A percentile compares a stretch with the other conserved stretches of the same genome.
These are phyloP conservation scores for Mycetomoellerius zeteki DNA, from an alignment of 1,140 invertebrate species.

Conservation along the genomic window DNA sequence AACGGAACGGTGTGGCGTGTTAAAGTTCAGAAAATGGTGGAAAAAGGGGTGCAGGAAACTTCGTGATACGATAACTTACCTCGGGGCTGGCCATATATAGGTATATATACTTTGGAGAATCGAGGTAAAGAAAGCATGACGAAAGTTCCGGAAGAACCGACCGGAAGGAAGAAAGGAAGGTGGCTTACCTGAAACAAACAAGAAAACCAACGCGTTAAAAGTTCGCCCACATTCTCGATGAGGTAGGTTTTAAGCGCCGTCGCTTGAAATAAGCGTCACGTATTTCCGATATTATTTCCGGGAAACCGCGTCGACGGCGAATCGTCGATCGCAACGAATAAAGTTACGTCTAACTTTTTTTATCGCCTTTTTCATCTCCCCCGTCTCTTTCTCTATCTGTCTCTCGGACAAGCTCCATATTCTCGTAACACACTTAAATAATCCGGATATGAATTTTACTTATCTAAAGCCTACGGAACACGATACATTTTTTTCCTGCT, in stretches of 20 bases:
- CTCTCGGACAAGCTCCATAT: neutral
- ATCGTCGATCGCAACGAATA: slow-evolving; percentile 34
- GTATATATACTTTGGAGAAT: slow-evolving; percentile 25
- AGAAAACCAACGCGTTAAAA: slow-evolving; percentile 43
- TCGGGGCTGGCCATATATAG: neutral
- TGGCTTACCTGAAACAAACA: slow-evolving; percentile 73
- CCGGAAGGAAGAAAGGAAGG: slow-evolving; percentile 31
- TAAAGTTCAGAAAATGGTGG: slow-evolving; percentile 26
- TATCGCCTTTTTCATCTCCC: neutral
- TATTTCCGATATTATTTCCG: slow-evolving; percentile 65
- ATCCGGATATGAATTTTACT: neutral
- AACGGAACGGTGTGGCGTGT: slow-evolving; percentile 27
- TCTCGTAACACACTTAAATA: neutral
- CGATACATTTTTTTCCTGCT: too few relatives aligned
- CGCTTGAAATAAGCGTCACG: slow-evolving; percentile 61
- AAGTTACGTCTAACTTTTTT: slow-evolving; percentile 57
- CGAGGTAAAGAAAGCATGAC: slow-evolving; percentile 36
- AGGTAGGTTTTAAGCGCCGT: slow-evolving; percentile 50
- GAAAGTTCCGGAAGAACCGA: slow-evolving; percentile 54
- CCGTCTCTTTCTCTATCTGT: neutral
- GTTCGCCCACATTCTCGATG: slow-evolving; percentile 40
- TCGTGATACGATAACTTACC: slow-evolving; percentile 67
- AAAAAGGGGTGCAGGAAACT: slow-evolving; percentile 6
- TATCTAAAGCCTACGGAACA: too few relatives aligned
- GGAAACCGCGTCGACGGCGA: slow-evolving; percentile 37